Evolutionary conservation across 2,888 invertebrate species (phyloP), one percentile per base, ranked within the genome.

Genomic region (Marronus borbonicus): DNA sequence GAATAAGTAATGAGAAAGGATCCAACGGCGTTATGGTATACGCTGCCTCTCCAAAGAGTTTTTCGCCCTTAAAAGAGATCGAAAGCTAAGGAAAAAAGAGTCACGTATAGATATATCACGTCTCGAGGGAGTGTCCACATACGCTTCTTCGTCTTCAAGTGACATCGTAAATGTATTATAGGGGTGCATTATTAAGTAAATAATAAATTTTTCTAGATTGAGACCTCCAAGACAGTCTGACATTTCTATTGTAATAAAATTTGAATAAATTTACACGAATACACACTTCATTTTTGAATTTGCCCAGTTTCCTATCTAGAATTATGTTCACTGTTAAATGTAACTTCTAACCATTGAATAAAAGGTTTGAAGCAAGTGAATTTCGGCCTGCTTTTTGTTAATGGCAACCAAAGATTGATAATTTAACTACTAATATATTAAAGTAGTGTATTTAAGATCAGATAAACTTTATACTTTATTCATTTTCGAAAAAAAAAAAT

Each of bases 1-100:
- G 76, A 79, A 79, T 79, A 77, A 77, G 66, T 76, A 77, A 79
- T 76, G 72, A 52, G 72, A 76, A 39, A 31, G 64, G 70, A 55
- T 68, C 49, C 69, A 44, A 28, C 60, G 44, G 72, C 58, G 72
- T 44, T 39, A 24, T 60, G 12, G 68, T 76, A 68, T 58, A 60
- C 76, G 39, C 50, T 60, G 58, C 64, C 58, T 12, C 52, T 60
- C 72, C 62, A 60, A 70, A 69, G 39, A 77, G 55, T 77, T 70
- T 50, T 44, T 69, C 72, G 62, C 62, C 64, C 69, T 77, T 36
- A 36, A 72, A 69, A 72, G 76, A 68, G n/a, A 62, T 49, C 50
- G 52, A 69, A 77, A 58, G 55, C 8, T 8, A 12, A 58, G 55
- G n/a, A 58, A 70, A 77, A 77, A 52, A 36, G 69, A 24, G 24